Base-by-base conservation (phyloP, 2,113 vertebrate genomes). In the Todiramphus saurophagus region DNA sequence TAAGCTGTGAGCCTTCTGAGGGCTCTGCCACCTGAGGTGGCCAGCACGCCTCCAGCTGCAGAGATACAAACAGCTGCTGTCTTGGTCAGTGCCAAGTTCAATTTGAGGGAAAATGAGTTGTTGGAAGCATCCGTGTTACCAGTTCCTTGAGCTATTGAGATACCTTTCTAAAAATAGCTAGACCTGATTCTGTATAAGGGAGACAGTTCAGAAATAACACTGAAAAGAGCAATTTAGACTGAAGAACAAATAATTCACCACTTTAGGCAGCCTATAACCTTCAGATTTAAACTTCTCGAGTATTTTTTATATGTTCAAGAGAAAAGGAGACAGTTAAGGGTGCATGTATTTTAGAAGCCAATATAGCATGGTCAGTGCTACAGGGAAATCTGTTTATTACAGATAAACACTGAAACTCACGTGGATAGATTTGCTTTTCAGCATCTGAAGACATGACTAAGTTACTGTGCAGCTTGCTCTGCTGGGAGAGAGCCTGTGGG, bases 401-500 rank as follows among this genome's bases (percentile, higher is more conserved):
- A 23, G 31, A 17, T 60, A 24, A 55, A 39, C 16, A 13, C 64
- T 51, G 20, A 53, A 37, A 7, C 19, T 43, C 3, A 1, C 3
- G 11, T 23, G 39, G 27, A 27, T 46, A n/a, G 44, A 39, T 83
- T 83, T 69, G 23, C 21, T 90, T 75, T 74, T 53, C 72, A 16
- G 2, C 43, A 43, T 24, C 55, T 33, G 56, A 53, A 78, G 76
- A 15, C 7, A 1, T 2, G 37, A 37, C 35, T 63, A 68, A 24
- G 43, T 62, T 23, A 8, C 39, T 46, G 59, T 13, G 8, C 0
- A 1, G 7, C 28, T 2, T 12, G 31, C 20, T 23, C 17, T 33
- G 53, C 43, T 46, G 51, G 1, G 0, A 37, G 68, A 11, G 31
- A 25, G 8, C 31, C 21, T 7, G 0, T 3, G n/a, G 51, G 35